Evolutionary conservation across 2,797 vertebrate genomes (phyloP).

Genomic region (Sibirionetta formosa): DNA sequence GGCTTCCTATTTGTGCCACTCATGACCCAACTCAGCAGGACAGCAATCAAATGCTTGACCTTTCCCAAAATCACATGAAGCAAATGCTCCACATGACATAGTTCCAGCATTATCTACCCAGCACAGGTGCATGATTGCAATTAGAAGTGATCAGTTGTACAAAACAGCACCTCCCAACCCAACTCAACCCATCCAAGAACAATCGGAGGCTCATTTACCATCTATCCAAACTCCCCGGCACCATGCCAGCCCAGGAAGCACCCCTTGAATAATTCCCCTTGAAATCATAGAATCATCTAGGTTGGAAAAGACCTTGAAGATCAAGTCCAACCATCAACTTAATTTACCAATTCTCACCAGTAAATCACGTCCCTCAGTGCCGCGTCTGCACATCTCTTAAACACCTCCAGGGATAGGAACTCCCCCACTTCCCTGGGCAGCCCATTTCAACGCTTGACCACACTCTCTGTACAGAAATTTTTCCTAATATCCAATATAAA

Average conservation of each 20-base stretch:
- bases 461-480: background rate
- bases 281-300: background rate
- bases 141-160: conserved; percentile 4
- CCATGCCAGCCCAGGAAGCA: background rate
- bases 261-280: background rate
- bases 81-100: background rate
- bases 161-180: conserved; percentile 50
- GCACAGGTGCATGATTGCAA: conserved; percentile 64
- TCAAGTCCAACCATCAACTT: background rate
- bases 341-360: no score
- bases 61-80: conserved; percentile 50
- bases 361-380: background rate
- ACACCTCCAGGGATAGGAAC: background rate
- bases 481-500: background rate
- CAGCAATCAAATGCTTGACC: conserved; percentile 42
- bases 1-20: background rate
- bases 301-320: background rate
- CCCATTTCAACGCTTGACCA: background rate
- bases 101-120: conserved; percentile 39
- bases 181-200: background rate
- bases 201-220: background rate
- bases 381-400: background rate
- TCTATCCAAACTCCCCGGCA: background rate
- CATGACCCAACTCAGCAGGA: background rate
- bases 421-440: background rate